Evolutionary conservation across 2,888 invertebrate species (phyloP), one percentile per base, ranked within the genome.

Genomic region (Torymus tubicola): DNA sequence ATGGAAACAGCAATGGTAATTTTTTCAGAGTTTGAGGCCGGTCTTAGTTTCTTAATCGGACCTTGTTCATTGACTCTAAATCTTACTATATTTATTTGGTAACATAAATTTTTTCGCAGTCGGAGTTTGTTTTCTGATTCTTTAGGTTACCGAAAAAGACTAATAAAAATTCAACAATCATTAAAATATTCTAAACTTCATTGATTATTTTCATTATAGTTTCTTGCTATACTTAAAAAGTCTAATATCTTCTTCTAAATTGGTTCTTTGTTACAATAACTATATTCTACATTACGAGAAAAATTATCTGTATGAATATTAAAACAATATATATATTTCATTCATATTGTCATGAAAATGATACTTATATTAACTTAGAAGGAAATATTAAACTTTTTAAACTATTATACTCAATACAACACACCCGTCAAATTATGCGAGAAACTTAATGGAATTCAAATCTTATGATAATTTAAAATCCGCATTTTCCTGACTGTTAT

Each of bases 181-280:
- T 75, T 52, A 67, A 74, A 67, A 68, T 65, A 50, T 58, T 57
- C 50, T 65, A 42, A 74, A 65, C 13, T 42, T 55, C 31, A 42
- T 55, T 31, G 42, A 42, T 67, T 50, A 10, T 58, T 58, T 74
- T n/a, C n/a, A 12, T 64, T 42, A 16, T 50, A 18, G 1, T 58
- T 58, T 12, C 2, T n/a, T 42, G 42, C 52, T 75, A 68, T 13
- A 12, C 58, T 70, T 13, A 61, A 68, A 68, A 68, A 42, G 55
- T 52, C 57, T 57, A 63, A 69, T 63, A 69, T 70, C 69, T 63
- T 63, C 63, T 76, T 76, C 55, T 61, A 76, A 76, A 76, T 69
- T 69, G 55, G 18, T 64, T 55, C n/a, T 31, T 55, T 64, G 21
- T 61, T 57, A n/a, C 14, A 3, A 8, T 12, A 24, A 50, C 53